Percentiles rank a stretch among this genome's conserved stretches.
These are phyloP conservation scores for Notiomystis cincta DNA, from an alignment of 2,113 vertebrate genomes.

Conservation along the genomic window DNA sequence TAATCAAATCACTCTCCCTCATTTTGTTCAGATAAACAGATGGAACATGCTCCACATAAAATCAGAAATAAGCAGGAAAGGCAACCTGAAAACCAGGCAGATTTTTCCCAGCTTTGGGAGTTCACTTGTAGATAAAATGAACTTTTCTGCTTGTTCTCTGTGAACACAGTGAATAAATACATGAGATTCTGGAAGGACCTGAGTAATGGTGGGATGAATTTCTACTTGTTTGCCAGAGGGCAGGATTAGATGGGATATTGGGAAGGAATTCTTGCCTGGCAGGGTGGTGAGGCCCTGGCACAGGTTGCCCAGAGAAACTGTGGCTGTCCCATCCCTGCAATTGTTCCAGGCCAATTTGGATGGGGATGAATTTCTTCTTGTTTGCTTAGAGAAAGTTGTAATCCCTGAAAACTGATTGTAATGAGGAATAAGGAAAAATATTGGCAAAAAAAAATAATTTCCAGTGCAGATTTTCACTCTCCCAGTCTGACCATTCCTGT, in stretches of 20 bases:
- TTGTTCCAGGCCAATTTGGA: background rate
- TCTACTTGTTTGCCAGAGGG: background rate
- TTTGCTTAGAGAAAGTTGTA: background rate
- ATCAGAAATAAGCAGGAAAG: background rate
- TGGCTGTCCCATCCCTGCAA: background rate
- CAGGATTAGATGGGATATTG: background rate
- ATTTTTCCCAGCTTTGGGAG: background rate
- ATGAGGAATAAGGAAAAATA: background rate
- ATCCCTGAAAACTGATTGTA: background rate
- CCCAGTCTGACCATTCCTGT: accelerated
- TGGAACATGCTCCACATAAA: background rate
- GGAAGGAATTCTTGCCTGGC: background rate
- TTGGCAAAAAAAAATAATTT: accelerated
- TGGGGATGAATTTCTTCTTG: background rate
- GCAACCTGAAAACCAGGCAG: background rate
- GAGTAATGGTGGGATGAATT: background rate
- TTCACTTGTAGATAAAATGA: background rate
- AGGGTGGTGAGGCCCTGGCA: background rate
- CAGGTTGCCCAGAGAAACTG: background rate
- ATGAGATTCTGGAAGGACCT: background rate
- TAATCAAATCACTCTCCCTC: slow-evolving; percentile 12
- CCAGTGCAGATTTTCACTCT: background rate
- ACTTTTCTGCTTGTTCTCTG: background rate
- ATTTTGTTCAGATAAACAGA: slow-evolving; percentile 7
- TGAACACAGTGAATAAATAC: background rate